These are phyloP conservation scores for Buceros bicornis DNA, from an alignment of 2,797 vertebrate species.

Conservation along the genomic window DNA sequence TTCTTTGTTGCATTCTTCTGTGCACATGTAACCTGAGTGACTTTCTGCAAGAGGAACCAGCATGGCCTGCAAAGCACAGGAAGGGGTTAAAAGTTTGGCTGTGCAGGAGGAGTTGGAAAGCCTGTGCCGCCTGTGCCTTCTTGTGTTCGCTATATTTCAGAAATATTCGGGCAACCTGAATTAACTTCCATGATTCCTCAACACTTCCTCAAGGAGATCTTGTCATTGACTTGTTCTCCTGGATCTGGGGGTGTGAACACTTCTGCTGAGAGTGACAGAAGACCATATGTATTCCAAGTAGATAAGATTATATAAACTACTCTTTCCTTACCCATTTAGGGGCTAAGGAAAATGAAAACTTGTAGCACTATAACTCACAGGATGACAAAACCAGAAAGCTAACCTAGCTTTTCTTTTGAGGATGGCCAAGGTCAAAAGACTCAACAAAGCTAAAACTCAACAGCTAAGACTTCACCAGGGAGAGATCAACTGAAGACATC, in stretches of 20 bases:
- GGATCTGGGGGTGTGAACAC: background rate
- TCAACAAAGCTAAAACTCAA: background rate
- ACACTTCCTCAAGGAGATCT: background rate
- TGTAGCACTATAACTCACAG: background rate
- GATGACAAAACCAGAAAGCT: background rate
- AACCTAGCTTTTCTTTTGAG: background rate
- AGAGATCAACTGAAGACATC: background rate
- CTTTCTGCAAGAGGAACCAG: background rate
- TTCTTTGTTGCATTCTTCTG: background rate
- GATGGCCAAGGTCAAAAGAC: background rate
- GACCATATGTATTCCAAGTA: background rate
- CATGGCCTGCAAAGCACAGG: background rate
- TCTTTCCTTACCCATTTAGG: background rate
- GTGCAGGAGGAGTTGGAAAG: background rate
- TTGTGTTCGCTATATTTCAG: background rate
- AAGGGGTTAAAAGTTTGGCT: background rate
- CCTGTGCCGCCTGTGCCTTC: background rate
- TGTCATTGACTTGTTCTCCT: background rate
- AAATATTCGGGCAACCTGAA: background rate
- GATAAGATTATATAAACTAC: background rate
- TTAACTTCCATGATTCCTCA: background rate
- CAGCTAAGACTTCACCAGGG: background rate
- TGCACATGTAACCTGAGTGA: background rate
- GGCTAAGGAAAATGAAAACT: background rate
- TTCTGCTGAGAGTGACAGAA: background rate